Conservation (phyloP, 2,888 invertebrate species). For the Rambutsinella grinnellia region DNA sequence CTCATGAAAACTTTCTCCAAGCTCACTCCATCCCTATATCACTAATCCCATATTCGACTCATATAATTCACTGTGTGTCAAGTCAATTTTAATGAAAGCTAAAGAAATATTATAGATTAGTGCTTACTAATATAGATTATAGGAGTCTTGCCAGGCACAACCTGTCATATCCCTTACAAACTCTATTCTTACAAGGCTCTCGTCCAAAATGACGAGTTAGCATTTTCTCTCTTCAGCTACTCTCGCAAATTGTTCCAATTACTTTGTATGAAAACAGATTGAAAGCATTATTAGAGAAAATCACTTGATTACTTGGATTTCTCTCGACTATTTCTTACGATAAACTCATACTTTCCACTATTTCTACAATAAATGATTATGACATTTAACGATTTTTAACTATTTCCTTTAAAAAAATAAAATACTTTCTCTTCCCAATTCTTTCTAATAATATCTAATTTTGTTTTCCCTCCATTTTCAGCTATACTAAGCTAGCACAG, state of each 20-base stretch:
- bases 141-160: background rate
- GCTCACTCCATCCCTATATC: too few relatives aligned
- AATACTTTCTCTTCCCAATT: too few relatives aligned
- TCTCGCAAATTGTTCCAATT: background rate
- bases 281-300: background rate
- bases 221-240: slow-evolving; percentile 16
- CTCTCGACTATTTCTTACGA: too few relatives aligned
- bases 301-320: background rate
- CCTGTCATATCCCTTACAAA: too few relatives aligned
- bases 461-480: background rate
- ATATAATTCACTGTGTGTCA: slow-evolving; percentile 49
- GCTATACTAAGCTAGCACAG: background rate
- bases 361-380: too few relatives aligned
- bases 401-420: too few relatives aligned
- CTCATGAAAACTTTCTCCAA: slow-evolving; percentile 37
- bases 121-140: background rate
- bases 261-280: background rate
- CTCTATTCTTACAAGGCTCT: too few relatives aligned
- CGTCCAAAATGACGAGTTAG: slow-evolving; percentile 30
- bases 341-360: too few relatives aligned
- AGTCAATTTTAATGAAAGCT: slow-evolving; percentile 51
- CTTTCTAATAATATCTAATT: too few relatives aligned
- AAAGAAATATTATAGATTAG: slow-evolving; percentile 22
- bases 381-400: too few relatives aligned
- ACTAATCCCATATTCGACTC: slow-evolving; percentile 43